A percentile compares a stretch with the other conserved stretches of the same genome.
Evolutionary conservation across 2,888 invertebrate species (phyloP).

Genomic region (Nasonovia ribisnigri): DNA sequence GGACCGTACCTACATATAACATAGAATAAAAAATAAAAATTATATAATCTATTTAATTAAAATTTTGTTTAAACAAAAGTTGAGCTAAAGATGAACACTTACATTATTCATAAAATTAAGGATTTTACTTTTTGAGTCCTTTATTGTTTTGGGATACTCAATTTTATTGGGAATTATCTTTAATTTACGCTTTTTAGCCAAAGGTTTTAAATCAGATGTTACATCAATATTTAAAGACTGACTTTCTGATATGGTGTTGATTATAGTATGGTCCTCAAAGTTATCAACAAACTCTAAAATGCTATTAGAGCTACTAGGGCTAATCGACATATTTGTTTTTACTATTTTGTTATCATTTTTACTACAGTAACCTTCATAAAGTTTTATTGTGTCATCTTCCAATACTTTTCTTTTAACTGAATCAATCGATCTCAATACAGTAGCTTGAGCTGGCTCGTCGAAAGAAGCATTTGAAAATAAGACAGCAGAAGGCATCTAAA

Average conservation of each 20-base stretch:
- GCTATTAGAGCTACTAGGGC: constrained; percentile 12
- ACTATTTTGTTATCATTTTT: background rate
- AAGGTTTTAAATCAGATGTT: background rate
- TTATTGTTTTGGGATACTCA: background rate
- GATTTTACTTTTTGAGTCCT: constrained; percentile 27
- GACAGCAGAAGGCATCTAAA: constrained; percentile 52
- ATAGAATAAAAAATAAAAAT: background rate
- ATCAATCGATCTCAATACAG: constrained; percentile 52
- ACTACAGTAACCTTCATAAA: constrained; percentile 29
- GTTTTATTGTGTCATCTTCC: constrained; percentile 52
- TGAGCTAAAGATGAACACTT: background rate
- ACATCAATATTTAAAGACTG: constrained; percentile 30
- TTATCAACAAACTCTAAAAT: constrained; percentile 43
- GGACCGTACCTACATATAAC: background rate
- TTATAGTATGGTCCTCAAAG: constrained; percentile 28
- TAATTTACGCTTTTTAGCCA: constrained; percentile 45
- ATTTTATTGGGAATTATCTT: constrained; percentile 57
- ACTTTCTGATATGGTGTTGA: constrained; percentile 51
- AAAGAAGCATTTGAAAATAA: constrained; percentile 59
- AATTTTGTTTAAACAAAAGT: background rate
- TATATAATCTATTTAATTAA: background rate
- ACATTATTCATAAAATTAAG: constrained; percentile 47
- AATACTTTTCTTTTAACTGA: constrained; percentile 43
- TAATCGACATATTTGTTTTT: background rate
- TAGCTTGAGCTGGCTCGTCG: constrained; percentile 59